These are phyloP conservation scores for Pachyrhynchus sulphureomaculatus DNA, from an alignment of 1,140 invertebrate genomes.

Conservation along the genomic window DNA sequence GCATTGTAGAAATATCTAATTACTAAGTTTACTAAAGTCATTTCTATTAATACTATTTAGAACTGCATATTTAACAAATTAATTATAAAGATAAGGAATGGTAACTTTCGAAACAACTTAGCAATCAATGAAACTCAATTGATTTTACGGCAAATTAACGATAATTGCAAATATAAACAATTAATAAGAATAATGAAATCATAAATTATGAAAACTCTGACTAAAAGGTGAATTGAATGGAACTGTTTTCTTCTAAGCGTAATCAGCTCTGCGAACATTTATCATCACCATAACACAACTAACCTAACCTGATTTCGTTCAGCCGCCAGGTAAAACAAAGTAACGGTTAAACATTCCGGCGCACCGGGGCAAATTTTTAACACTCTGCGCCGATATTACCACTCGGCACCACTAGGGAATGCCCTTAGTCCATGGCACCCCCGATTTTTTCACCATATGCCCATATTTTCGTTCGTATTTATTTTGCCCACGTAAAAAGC, in stretches of 20 bases:
- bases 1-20: no score
- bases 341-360: background rate
- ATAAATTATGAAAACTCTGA: background rate
- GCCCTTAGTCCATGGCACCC: constrained; percentile 15
- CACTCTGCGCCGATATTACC: background rate
- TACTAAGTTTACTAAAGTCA: no score
- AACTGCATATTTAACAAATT: no score
- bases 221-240: background rate
- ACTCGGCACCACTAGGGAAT: constrained; percentile 6
- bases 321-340: background rate
- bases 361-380: background rate
- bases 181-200: no score
- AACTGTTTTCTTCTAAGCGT: background rate
- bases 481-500: constrained; percentile 42
- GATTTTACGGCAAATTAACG: no score
- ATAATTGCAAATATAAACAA: no score
- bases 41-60: no score
- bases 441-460: constrained; percentile 35
- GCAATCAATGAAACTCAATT: no score
- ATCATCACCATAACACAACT: constrained; percentile 8
- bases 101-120: no score
- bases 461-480: constrained; percentile 28
- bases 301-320: constrained; percentile 13
- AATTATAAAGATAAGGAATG: no score
- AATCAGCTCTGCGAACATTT: background rate